phyloP scores from a whole-genome alignment of 2,888 invertebrate species.

The Andricus curvator region DNA sequence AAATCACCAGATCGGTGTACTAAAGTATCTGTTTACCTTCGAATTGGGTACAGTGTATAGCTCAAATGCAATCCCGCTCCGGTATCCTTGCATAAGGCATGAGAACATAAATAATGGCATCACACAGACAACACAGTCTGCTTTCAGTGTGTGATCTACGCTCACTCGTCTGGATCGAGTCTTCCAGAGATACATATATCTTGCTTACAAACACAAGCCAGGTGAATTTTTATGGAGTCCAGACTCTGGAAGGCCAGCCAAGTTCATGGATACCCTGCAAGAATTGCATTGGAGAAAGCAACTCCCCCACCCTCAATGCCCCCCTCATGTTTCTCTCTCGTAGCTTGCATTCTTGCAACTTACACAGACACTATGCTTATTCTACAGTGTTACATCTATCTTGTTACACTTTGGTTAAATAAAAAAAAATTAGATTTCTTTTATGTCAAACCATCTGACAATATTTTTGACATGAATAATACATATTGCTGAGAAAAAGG shows the following conservation, averaged over 20 bases:
- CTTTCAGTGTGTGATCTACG: slow-evolving; percentile 43
- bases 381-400: neutral
- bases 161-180: slow-evolving; percentile 44
- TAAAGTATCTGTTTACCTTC: slow-evolving; percentile 38
- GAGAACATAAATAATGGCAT: slow-evolving; percentile 57
- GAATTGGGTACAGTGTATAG: slow-evolving; percentile 25
- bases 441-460: neutral
- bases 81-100: slow-evolving; percentile 56
- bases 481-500: too few species aligned
- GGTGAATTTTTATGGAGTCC: slow-evolving; percentile 35
- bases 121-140: slow-evolving; percentile 42
- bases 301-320: slow-evolving; percentile 27
- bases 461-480: neutral
- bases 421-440: neutral
- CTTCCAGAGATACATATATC: slow-evolving; percentile 14
- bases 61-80: slow-evolving; percentile 35
- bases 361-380: neutral
- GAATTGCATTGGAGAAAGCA: slow-evolving; percentile 51
- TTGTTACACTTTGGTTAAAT: neutral
- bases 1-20: slow-evolving; percentile 22
- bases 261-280: slow-evolving; percentile 53
- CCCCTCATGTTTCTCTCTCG: slow-evolving; percentile 14
- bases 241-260: slow-evolving; percentile 52
- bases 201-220: slow-evolving; percentile 28
- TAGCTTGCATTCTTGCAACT: slow-evolving; percentile 40